Base-by-base conservation (phyloP, 2,888 invertebrate species). In the Spisula subtruncata region DNA sequence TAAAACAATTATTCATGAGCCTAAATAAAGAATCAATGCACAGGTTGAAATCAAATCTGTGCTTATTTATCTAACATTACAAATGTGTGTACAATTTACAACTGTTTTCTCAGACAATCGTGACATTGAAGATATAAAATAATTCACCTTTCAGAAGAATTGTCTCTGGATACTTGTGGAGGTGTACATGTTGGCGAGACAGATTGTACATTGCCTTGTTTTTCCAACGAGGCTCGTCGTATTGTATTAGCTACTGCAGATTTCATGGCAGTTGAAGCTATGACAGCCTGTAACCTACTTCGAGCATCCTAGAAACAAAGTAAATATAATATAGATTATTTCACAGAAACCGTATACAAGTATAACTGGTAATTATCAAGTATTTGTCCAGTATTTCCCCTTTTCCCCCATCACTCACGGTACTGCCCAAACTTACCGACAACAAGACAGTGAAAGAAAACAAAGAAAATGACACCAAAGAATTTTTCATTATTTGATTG, bases 281-380 rank as follows among this genome's bases (percentile, higher is more conserved):
- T 94, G n/a, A 93, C 94, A 32, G 94, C 93, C 91, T 96, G 95
- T 87, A 96, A 96, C 82, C 95, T 90, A 66, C 93, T 93, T 86
- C 93, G 93, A 32, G 95, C 93, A 92, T 95, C 95, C 96, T 96
- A 93, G 1, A n/a, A 66, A 66, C n/a, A 10, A 66, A 66, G 8
- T 12, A 66, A 60, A 60, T 25, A 2, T 25, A 4, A 25, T 25
- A 2, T 25, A 4, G 60, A 66, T 60, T 51, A 51, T 51, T 60
- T n/a, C 25, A 56, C 25, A 25, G 6, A 5, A n/a, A 51, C 5
- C 25, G 8, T 25, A 25, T 66, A 66, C n/a, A 66, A n/a, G 60
- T 10, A 25, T 20, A n/a, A 66, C 25, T 25, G 60, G 8, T 25
- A 8, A 25, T n/a, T n/a, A 66, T 66, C 25, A 20, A 60, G 20